Conservation (phyloP, 2,113 vertebrate species). For the Rhombomys opimus region DNA sequence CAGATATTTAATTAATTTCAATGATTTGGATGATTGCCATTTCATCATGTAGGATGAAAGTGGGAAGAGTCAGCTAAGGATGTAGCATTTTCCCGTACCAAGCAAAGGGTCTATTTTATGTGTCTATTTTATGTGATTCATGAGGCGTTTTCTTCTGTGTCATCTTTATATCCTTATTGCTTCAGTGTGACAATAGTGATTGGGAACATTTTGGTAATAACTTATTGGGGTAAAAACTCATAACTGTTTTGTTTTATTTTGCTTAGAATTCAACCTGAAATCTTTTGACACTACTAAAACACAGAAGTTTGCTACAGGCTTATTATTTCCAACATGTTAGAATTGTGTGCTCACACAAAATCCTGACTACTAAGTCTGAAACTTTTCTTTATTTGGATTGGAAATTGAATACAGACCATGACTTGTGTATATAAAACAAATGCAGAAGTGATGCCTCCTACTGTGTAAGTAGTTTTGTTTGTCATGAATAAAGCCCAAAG, state of each 20-base stretch:
- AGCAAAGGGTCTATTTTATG: conserved; percentile 58
- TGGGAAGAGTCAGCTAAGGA: conserved; percentile 46
- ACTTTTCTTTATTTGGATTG: conserved; percentile 82
- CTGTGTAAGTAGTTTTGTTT: conserved; percentile 79
- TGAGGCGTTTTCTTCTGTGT: conserved; percentile 61
- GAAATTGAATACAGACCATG: conserved; percentile 80
- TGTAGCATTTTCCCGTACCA: conserved; percentile 13
- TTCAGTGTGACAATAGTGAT: conserved; percentile 60
- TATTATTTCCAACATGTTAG: conserved; percentile 75
- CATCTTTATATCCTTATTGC: conserved; percentile 68
- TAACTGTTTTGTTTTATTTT: conserved; percentile 43
- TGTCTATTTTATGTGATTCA: conserved; percentile 18
- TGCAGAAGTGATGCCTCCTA: conserved; percentile 79
- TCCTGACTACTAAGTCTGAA: conserved; percentile 80
- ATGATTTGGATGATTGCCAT: conserved; percentile 66
- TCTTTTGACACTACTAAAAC: conserved; percentile 64
- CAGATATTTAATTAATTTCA: conserved; percentile 68
- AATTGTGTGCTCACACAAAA: conserved; percentile 80
- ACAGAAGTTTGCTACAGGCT: conserved; percentile 27
- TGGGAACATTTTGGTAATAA: conserved; percentile 75
- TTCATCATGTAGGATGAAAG: conserved; percentile 72
- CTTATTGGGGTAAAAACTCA: conserved; percentile 67
- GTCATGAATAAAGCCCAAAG: conserved; percentile 78
- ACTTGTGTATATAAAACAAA: conserved; percentile 83
- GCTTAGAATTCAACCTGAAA: conserved; percentile 69